Base-by-base conservation (phyloP, 2,113 vertebrate species). In the Siniperca knerii region DNA sequence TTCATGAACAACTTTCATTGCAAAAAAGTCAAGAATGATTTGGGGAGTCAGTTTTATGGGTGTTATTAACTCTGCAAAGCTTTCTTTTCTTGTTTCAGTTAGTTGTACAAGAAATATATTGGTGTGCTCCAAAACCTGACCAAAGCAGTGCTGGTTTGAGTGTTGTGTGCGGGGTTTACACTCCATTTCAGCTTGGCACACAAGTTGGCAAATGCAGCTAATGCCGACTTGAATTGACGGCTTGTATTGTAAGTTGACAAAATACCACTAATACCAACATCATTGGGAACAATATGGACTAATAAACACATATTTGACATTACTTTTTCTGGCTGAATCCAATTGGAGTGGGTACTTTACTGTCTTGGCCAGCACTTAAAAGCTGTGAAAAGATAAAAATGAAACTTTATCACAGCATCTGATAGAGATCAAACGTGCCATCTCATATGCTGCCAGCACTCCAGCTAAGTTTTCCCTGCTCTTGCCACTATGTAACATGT, bases 241-340 rank as follows among this genome's bases (percentile, higher is more conserved):
- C 50, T 77, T 21, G 25, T 64, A 64, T 65, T 48, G 68, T 29
- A 0, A 20, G 16, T 20, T 50, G 35, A 68, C 68, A 73, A 78
- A 81, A 62, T 33, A 29, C 35, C 21, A 66, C n/a, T 72, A 13
- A 16, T 18, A 66, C 54, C 23, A 40, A 42, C 71, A 69, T 44
- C 52, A 65, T 4, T 72, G 67, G 44, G 69, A 46, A 83, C 69
- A 79, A 57, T 82, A 79, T 75, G 65, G 21, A 77, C 37, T 5
- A 48, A 29, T 58, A 57, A 57, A 83, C 48, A 79, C 23, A 52
- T 54, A 50, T 37, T 75, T 48, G 54, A 62, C 21, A 10, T 35
- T 35, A 54, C 52, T 67, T 68, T 46, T 29, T 48, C 61, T 64
- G 65, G 65, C 74, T 60, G 15, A 71, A 35, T 79, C 33, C 42